These are phyloP conservation scores for Ormyrus labotus DNA, from an alignment of 2,888 invertebrate species.

Conservation along the genomic window DNA sequence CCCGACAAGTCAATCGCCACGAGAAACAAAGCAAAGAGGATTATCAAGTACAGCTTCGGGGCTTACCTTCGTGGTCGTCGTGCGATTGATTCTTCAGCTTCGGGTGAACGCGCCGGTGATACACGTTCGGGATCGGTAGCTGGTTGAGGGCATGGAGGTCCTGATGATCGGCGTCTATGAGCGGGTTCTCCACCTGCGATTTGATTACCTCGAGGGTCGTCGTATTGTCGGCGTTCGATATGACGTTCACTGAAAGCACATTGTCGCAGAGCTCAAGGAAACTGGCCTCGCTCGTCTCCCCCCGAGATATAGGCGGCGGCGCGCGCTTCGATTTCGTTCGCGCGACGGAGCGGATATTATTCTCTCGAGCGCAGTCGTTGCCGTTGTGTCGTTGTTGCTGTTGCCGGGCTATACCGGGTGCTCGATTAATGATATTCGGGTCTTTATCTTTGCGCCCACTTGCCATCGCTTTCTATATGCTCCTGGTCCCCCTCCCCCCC, in stretches of 20 bases:
- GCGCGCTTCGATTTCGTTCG: neutral
- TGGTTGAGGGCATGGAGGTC: conserved; percentile 77
- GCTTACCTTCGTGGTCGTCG: conserved; percentile 68
- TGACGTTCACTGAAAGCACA: conserved; percentile 79
- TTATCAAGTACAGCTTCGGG: no score
- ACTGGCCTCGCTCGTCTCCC: neutral
- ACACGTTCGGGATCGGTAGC: conserved; percentile 68
- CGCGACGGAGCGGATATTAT: neutral
- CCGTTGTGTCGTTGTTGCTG: neutral
- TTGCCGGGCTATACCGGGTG: no score
- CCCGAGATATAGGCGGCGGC: no score
- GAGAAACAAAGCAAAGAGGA: no score
- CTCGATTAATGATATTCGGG: no score
- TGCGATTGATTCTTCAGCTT: conserved; percentile 59
- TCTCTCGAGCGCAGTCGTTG: neutral
- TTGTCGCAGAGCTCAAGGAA: conserved; percentile 35
- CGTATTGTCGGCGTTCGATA: conserved; percentile 79
- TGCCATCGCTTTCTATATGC: no score
- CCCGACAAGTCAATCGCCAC: no score
- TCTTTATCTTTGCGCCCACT: no score
- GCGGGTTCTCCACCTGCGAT: conserved; percentile 80
- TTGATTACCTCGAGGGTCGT: conserved; percentile 78
- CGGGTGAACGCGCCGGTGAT: conserved; percentile 69
- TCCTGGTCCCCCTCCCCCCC: no score
- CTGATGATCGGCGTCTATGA: conserved; percentile 79